Evolutionary conservation across 2,797 vertebrate species (phyloP).

Genomic region (Trematomus bernacchii): DNA sequence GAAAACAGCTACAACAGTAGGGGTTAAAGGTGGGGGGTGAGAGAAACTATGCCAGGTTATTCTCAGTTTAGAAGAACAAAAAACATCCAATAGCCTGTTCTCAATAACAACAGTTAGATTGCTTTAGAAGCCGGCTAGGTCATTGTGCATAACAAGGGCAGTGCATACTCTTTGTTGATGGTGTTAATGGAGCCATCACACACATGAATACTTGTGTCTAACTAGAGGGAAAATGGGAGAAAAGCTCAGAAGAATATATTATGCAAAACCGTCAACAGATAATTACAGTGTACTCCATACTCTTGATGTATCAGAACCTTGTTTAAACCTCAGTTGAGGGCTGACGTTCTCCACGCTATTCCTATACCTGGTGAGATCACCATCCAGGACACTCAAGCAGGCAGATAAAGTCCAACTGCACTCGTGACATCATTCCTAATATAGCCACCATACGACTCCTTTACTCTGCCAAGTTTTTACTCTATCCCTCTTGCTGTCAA

Average conservation of each 20-base stretch:
- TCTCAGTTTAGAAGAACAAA: conserved; percentile 49
- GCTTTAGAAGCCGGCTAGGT: conserved; percentile 20
- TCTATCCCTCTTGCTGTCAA: not conserved
- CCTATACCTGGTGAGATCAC: conserved; percentile 22
- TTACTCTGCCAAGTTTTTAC: conserved; percentile 1
- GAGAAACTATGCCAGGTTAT: conserved; percentile 37
- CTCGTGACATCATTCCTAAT: conserved; percentile 15
- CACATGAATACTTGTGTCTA: not conserved
- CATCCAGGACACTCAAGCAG: not conserved
- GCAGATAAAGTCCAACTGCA: conserved; percentile 11
- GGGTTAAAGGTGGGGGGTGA: conserved; percentile 46
- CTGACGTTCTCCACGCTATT: not conserved
- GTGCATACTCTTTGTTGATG: conserved; percentile 34
- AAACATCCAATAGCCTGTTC: conserved; percentile 44
- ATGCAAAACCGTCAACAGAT: not conserved
- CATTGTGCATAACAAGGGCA: conserved; percentile 54
- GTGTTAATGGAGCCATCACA: conserved; percentile 18
- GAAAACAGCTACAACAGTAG: conserved; percentile 60
- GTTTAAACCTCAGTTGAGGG: not conserved
- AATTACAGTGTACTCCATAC: not conserved
- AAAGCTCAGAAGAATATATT: not conserved
- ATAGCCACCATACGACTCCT: conserved; percentile 4
- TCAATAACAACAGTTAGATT: conserved; percentile 51
- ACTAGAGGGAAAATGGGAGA: not conserved
- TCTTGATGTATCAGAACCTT: not conserved